phyloP scores from a whole-genome alignment of 2,888 invertebrate genomes.

The Lithosia quadra region DNA sequence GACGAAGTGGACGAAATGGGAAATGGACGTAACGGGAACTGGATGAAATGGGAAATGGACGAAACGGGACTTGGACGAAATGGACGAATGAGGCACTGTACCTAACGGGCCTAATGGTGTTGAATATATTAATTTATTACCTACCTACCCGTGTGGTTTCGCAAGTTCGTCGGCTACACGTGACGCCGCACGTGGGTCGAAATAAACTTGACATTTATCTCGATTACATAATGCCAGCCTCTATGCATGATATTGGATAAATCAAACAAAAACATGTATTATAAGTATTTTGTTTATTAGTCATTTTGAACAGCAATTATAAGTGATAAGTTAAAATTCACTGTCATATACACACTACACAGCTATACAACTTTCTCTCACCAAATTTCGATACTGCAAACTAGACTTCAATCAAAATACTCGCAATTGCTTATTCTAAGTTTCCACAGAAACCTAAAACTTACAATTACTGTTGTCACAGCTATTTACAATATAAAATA shows the following conservation, averaged over 20 bases:
- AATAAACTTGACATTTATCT: slow-evolving; percentile 40
- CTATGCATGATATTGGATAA: slow-evolving; percentile 30
- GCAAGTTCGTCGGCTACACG: slow-evolving; percentile 18
- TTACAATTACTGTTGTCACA: slow-evolving; percentile 76
- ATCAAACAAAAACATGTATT: slow-evolving; percentile 47
- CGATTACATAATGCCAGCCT: slow-evolving; percentile 32
- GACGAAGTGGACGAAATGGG: too few relatives aligned
- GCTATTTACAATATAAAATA: slow-evolving; percentile 77
- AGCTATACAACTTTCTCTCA: slow-evolving; percentile 37
- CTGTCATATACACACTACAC: slow-evolving; percentile 52
- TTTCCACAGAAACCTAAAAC: slow-evolving; percentile 69
- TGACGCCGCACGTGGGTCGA: slow-evolving; percentile 24
- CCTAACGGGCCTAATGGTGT: too few relatives aligned
- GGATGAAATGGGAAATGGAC: too few relatives aligned
- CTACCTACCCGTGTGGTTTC: not conserved
- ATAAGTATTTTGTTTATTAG: slow-evolving; percentile 71
- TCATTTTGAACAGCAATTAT: slow-evolving; percentile 78
- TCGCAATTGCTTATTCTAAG: slow-evolving; percentile 62
- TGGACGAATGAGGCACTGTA: too few relatives aligned
- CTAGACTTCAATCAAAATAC: slow-evolving; percentile 51
- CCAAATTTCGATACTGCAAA: slow-evolving; percentile 34
- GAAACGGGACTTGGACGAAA: too few relatives aligned
- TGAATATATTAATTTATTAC: too few relatives aligned
- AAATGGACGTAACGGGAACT: too few relatives aligned
- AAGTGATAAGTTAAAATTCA: slow-evolving; percentile 72